Evolutionary conservation across 1,140 invertebrate genomes (phyloP).

Genomic region (Aphidius ervi): DNA sequence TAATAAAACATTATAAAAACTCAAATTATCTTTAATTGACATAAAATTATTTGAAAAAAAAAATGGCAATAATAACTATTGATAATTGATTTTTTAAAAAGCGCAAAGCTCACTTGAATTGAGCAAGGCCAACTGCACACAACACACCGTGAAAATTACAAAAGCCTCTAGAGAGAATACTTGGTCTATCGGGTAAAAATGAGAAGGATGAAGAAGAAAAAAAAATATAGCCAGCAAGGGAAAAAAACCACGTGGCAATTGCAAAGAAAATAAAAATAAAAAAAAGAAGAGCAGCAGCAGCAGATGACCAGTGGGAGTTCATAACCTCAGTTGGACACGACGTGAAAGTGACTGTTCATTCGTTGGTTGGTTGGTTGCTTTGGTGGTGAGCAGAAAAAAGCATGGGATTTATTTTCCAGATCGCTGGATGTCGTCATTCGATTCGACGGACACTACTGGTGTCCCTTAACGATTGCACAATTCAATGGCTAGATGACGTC

Average conservation of each 20-base stretch:
- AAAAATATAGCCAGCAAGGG: background rate
- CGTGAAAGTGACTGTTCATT: background rate
- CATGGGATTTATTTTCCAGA: constrained; percentile 39
- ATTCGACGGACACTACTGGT: constrained; percentile 36
- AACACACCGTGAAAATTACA: background rate
- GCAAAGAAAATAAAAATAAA: background rate
- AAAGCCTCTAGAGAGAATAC: background rate
- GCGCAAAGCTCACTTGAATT: too few species aligned
- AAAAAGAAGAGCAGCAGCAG: background rate
- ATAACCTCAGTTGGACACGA: constrained; percentile 27
- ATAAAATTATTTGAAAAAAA: too few species aligned
- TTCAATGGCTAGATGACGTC: constrained; percentile 28
- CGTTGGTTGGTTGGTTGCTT: background rate
- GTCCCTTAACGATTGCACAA: constrained; percentile 34
- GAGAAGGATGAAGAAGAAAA: background rate
- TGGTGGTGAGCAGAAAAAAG: constrained; percentile 10
- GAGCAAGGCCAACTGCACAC: background rate
- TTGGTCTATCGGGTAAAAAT: background rate
- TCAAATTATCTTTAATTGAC: too few species aligned
- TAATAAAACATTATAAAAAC: too few species aligned
- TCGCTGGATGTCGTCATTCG: constrained; percentile 40
- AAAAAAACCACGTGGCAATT: background rate
- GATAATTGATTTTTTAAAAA: too few species aligned
- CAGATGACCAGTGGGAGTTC: constrained; percentile 28
- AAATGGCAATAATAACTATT: too few species aligned